Evolutionary conservation across 1,140 invertebrate species (phyloP).

Genomic region (Sitobion miscanthi): DNA sequence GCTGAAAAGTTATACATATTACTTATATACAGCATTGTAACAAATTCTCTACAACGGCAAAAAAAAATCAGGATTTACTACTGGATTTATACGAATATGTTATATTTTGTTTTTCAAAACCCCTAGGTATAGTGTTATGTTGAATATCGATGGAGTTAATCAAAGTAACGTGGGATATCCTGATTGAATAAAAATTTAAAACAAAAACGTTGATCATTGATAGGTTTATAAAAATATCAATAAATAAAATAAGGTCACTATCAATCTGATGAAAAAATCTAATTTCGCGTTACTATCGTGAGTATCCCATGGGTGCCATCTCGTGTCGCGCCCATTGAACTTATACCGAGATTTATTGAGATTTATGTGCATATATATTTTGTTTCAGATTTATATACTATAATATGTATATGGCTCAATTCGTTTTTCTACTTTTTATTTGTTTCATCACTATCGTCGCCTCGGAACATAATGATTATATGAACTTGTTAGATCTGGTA

Average conservation of each 20-base stretch:
- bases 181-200: neutral
- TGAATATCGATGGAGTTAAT: too few species aligned
- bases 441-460: neutral
- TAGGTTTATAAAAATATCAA: conserved; percentile 6
- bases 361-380: conserved; percentile 47
- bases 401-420: neutral
- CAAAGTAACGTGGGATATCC: neutral
- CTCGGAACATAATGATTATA: neutral
- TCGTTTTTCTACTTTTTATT: conserved; percentile 1
- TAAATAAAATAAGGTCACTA: conserved; percentile 3
- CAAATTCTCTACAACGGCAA: neutral
- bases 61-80: neutral
- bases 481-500: conserved; percentile 30
- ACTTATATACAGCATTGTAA: neutral
- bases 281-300: conserved; percentile 3
- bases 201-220: neutral
- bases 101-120: neutral
- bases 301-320: conserved; percentile 35
- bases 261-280: conserved; percentile 2
- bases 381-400: neutral
- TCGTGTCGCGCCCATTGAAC: conserved; percentile 19
- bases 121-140: neutral
- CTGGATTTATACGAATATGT: neutral
- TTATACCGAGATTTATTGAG: conserved; percentile 42
- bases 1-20: neutral